Base-by-base conservation (phyloP, 1,140 invertebrate species). In the Neotoxoptera formosana region DNA sequence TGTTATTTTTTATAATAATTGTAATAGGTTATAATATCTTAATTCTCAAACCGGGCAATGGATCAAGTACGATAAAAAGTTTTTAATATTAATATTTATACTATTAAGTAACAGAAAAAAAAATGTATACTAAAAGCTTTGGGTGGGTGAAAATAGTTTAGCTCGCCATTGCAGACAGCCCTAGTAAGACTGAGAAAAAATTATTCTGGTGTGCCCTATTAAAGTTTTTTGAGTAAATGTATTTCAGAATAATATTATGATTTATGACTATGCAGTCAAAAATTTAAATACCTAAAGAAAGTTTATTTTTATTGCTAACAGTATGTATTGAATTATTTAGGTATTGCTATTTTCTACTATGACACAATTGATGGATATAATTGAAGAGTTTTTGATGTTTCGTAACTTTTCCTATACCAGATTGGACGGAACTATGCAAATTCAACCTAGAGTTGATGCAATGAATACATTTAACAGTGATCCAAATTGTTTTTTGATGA, bases 311-410 rank as follows among this genome's bases (percentile, higher is more conserved):
- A 11, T 23, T 83, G 14, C 23, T 34, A 45, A 25, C 25, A 45
- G 4, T 45, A 45, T 14, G 30, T 45, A 25, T 48, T 83, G 20
- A 23, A 30, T 25, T 11, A 94, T 94, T 90, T 94, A 95, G 95
- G 95, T 98, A 17, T 94, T 98, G 8, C 94, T 98, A 36, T 98
- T 98, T 95, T 97, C 97, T 84, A 97, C 97, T 91, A 96, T 97
- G 95, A 96, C 95, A 2, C 96, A 96, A 94, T 95, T 97, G 93
- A 95, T 98, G 56, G 97, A 98, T 95, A 94, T 98, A 17, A 94
- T 97, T 4, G 96, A 97, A 95, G 97, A 97, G 94, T 97, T 96
- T 95, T 95, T 97, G 21, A 94, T 95, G 0, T 94, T 97, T 93
- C 95, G 96, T 92, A 94, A 96, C 53, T 96, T 95, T 94, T 94